phyloP scores from a whole-genome alignment of 2,797 vertebrate species.

The Notolabrus celidotus region DNA sequence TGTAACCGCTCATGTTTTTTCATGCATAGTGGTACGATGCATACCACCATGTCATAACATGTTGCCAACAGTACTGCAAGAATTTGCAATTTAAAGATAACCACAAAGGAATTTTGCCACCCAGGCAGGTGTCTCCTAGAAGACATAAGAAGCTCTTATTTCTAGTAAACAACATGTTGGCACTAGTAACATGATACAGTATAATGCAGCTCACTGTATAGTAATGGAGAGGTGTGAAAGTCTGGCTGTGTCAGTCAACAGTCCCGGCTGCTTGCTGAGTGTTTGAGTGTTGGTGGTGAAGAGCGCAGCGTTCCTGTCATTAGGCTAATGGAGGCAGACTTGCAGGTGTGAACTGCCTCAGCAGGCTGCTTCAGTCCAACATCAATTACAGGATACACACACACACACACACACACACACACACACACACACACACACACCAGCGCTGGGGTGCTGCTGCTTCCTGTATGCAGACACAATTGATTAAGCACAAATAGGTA shows the following conservation, averaged over 20 bases:
- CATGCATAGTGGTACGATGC: background rate
- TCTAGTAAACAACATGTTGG: slow-evolving; percentile 34
- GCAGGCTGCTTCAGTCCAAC: slow-evolving; percentile 51
- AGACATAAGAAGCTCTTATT: slow-evolving; percentile 20
- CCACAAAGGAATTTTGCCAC: slow-evolving; percentile 26
- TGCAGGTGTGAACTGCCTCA: slow-evolving; percentile 73
- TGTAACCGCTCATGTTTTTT: slow-evolving; percentile 4
- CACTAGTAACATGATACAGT: slow-evolving; percentile 3
- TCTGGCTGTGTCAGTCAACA: slow-evolving; percentile 25
- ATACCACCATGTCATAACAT: background rate
- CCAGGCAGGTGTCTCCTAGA: slow-evolving; percentile 20
- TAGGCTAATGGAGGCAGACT: slow-evolving; percentile 74
- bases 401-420: slow-evolving; percentile 22
- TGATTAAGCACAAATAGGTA: slow-evolving; percentile 54
- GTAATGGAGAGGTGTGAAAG: slow-evolving; percentile 15
- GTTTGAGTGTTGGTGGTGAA: slow-evolving; percentile 64
- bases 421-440: slow-evolving; percentile 21
- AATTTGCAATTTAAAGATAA: slow-evolving; percentile 15
- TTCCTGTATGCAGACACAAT: slow-evolving; percentile 45
- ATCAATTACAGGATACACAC: slow-evolving; percentile 47
- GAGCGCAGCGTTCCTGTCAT: slow-evolving; percentile 70
- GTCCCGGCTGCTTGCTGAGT: slow-evolving; percentile 46
- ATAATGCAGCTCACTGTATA: slow-evolving; percentile 15
- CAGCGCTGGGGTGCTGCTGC: slow-evolving; percentile 12
- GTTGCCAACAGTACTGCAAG: slow-evolving; percentile 5